Base-by-base conservation (phyloP, 2,888 invertebrate genomes). In the Gibbula magus region DNA sequence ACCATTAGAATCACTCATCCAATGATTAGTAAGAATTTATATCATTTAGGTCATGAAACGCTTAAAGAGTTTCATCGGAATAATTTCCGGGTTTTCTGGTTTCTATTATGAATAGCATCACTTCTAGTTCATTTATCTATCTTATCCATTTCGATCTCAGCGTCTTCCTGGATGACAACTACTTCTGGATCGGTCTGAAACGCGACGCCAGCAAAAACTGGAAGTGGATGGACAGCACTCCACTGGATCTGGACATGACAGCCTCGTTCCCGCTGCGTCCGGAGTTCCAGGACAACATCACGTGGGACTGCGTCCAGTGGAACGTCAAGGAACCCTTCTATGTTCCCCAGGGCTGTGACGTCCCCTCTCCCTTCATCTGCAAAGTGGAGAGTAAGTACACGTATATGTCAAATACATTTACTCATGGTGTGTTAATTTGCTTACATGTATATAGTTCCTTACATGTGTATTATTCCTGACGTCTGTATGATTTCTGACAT, bases 261-360 rank as follows among this genome's bases (percentile, higher is more conserved):
- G 32, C 53, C 18, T n/a, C 56, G n/a, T 76, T 76, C 53, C 54
- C 54, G 7, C n/a, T 76, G 1, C 54, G 56, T 25, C 54, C 54
- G 2, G 56, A 76, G 20, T 76, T 51, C 53, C 18, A 53, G 32
- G 32, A 53, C 35, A 53, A 54, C 32, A 76, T 76, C 75, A 76
- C 75, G 29, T 76, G 54, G 75, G 75, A 76, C 25, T 76, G 75
- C 13, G 75, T 76, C 7, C 54, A 53, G 54, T 76, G 75, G 75
- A 53, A 76, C 35, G 75, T 56, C 35, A 76, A 54, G 75, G 53
- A 76, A 52, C 75, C 75, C 0, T 76, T 76, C 29, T 76, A 51
- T 35, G 54, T 76, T 8, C 75, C 75, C 8, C 54, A 76, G 22
- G 56, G 18, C 1, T 76, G 75, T 20, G 32, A 29, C n/a, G 53